phyloP scores from a whole-genome alignment of 2,113 vertebrate genomes.

The Vidua macroura region DNA sequence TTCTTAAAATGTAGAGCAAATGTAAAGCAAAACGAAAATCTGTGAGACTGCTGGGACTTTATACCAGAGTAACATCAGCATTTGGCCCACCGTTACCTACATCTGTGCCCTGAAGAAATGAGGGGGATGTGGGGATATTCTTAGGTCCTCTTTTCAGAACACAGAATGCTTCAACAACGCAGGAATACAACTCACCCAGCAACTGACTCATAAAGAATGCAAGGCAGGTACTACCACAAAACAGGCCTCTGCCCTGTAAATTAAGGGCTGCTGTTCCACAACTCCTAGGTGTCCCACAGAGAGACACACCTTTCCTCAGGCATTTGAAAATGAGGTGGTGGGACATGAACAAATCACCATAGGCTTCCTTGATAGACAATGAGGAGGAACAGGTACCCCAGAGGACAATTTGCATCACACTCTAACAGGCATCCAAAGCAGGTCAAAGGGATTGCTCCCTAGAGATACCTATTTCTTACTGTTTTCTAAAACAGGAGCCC shows the following conservation, averaged over 20 bases:
- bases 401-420: background rate
- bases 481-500: background rate
- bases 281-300: background rate
- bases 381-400: background rate
- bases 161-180: background rate
- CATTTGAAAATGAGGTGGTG: background rate
- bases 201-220: background rate
- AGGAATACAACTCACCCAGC: fast-evolving
- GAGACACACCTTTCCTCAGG: fast-evolving
- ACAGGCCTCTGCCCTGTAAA: background rate
- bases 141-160: background rate
- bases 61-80: background rate
- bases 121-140: background rate
- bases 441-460: background rate
- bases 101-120: fast-evolving
- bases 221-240: background rate
- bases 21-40: background rate
- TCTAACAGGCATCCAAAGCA: background rate
- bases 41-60: background rate
- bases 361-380: background rate
- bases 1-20: background rate
- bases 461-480: background rate
- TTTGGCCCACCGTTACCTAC: background rate
- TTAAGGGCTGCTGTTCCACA: background rate
- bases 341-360: background rate